Conservation (phyloP, 2,797 vertebrate species). For the Mastacembelus armatus region DNA sequence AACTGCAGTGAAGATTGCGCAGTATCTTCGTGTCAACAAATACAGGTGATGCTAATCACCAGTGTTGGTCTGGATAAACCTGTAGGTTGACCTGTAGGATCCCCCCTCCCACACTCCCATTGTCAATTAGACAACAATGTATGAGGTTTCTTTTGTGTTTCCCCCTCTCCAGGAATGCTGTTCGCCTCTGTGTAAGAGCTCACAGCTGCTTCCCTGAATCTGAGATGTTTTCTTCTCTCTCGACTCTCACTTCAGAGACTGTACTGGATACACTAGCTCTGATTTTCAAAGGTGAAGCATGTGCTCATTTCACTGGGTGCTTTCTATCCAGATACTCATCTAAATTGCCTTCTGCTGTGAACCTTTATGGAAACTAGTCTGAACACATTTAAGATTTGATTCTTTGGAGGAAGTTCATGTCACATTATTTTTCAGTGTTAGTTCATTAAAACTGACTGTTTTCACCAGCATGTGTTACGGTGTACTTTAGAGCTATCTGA, state of each 20-base stretch:
- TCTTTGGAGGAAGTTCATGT: constrained; percentile 16
- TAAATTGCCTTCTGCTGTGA: constrained; percentile 18
- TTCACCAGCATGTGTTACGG: background rate
- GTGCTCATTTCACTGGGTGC: background rate
- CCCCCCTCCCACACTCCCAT: no score
- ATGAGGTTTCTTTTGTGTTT: background rate
- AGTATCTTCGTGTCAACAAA: constrained; percentile 89
- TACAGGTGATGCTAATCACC: constrained; percentile 86
- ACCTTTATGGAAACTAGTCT: constrained; percentile 29
- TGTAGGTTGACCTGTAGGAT: constrained; percentile 4
- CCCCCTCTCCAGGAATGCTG: constrained; percentile 84
- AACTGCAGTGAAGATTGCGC: constrained; percentile 82
- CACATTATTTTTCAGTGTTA: background rate
- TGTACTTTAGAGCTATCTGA: constrained; percentile 10
- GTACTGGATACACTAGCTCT: constrained; percentile 85
- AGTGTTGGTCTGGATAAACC: constrained; percentile 4
- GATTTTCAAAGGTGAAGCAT: constrained; percentile 89
- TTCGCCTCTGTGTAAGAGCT: constrained; percentile 84
- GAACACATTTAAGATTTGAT: background rate
- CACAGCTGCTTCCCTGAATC: constrained; percentile 82
- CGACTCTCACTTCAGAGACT: constrained; percentile 65
- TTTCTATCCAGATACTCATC: background rate
- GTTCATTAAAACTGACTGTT: background rate
- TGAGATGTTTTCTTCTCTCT: constrained; percentile 82
- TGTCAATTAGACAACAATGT: constrained; percentile 32